Conservation (phyloP, 2,113 vertebrate species). For the Helogale parvula region DNA sequence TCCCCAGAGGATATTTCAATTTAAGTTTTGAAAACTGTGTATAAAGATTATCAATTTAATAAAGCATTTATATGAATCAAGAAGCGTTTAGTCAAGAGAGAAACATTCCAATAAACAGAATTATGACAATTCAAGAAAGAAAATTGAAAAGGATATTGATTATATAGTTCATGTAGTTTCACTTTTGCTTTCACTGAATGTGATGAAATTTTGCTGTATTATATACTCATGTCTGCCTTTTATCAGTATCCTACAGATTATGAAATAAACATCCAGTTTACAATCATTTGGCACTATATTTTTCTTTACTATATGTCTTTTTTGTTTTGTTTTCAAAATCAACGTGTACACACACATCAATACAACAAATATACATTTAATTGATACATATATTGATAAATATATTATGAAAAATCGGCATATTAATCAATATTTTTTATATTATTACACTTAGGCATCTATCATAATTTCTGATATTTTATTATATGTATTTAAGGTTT, state of each 20-base stretch:
- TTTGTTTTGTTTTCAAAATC: background rate
- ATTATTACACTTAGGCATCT: background rate
- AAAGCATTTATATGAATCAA: slow-evolving; percentile 73
- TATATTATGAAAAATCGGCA: no score
- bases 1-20: slow-evolving; percentile 63
- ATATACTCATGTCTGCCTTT: background rate
- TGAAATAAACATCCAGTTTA: background rate
- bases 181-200: background rate
- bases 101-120: slow-evolving; percentile 24
- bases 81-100: slow-evolving; percentile 44
- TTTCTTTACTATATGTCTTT: background rate
- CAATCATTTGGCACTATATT: background rate
- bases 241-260: background rate
- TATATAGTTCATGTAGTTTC: background rate
- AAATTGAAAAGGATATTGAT: background rate
- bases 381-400: background rate
- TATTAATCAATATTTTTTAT: background rate
- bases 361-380: background rate
- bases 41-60: slow-evolving; percentile 77
- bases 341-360: background rate
- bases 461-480: background rate
- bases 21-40: slow-evolving; percentile 75
- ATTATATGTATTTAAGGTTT: background rate
- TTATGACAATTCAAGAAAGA: background rate
- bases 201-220: background rate